Evolutionary conservation across 2,113 vertebrate species (phyloP).

Genomic region (Tragulus kanchil): DNA sequence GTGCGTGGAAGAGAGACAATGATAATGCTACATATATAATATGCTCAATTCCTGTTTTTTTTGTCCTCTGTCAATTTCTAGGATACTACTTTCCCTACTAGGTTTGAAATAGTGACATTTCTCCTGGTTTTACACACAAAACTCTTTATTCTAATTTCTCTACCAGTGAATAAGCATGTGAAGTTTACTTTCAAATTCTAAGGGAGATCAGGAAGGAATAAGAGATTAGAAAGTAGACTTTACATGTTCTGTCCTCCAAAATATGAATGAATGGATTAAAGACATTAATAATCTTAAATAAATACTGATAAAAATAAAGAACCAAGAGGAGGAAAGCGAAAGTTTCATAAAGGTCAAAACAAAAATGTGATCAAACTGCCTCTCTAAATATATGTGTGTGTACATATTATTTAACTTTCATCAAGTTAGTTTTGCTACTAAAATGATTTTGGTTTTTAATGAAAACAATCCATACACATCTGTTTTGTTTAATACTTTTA

Average conservation of each 20-base stretch:
- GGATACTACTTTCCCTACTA: not conserved
- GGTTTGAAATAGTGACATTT: not conserved
- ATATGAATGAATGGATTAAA: constrained; percentile 39
- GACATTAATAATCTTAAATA: constrained; percentile 19
- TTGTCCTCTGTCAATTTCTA: not conserved
- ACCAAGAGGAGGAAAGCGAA: not conserved
- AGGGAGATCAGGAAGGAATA: not conserved
- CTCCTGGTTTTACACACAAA: not conserved
- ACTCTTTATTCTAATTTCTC: constrained; percentile 38
- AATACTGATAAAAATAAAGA: constrained; percentile 9
- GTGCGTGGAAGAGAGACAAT: not conserved
- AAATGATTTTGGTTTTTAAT: constrained; percentile 4
- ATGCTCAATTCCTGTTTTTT: not conserved
- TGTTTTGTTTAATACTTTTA: constrained; percentile 54
- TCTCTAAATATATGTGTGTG: not conserved
- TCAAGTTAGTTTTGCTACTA: not conserved
- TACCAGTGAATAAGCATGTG: not conserved
- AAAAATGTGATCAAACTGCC: not conserved
- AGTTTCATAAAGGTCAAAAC: constrained; percentile 27
- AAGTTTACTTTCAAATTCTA: not conserved
- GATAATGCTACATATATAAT: not conserved
- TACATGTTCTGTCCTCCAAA: not conserved
- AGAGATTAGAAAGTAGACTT: not conserved
- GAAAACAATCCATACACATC: not conserved
- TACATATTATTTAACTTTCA: not conserved